phyloP scores from a whole-genome alignment of 1,140 invertebrate genomes.

The Atta texana region DNA sequence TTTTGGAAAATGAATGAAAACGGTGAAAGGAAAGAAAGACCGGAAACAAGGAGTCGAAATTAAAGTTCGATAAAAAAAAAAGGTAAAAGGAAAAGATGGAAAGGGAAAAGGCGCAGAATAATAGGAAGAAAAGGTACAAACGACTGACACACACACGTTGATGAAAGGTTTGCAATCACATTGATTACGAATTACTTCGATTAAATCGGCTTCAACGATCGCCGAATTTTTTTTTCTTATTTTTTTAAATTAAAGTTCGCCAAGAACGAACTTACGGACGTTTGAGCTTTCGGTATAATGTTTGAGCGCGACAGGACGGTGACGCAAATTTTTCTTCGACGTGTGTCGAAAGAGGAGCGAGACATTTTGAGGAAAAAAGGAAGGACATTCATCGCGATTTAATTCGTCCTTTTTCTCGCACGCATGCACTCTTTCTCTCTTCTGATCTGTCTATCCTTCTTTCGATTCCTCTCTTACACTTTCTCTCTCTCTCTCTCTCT shows the following conservation, averaged over 20 bases:
- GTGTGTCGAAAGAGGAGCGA: constrained; percentile 51
- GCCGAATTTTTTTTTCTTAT: neutral
- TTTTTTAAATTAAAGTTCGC: neutral
- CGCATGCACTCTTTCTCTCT: constrained; percentile 14
- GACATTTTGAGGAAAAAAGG: neutral
- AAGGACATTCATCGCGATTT: constrained; percentile 42
- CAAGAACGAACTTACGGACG: neutral
- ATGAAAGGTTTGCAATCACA: constrained; percentile 50
- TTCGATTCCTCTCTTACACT: neutral
- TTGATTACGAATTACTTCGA: neutral
- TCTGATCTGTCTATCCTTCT: neutral
- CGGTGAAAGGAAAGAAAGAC: constrained; percentile 60
- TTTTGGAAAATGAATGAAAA: constrained; percentile 55
- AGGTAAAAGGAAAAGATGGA: neutral
- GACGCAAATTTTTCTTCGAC: constrained; percentile 49
- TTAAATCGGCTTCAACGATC: neutral
- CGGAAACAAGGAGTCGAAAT: constrained; percentile 47
- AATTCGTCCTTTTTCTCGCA: constrained; percentile 44
- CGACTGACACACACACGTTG: constrained; percentile 31
- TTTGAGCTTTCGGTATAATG: constrained; percentile 16
- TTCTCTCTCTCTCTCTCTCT: neutral
- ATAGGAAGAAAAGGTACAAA: constrained; percentile 19
- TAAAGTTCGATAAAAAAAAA: neutral
- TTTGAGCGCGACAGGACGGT: constrained; percentile 28
- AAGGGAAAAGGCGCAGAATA: neutral